Percentiles rank a stretch among this genome's conserved stretches.
These are phyloP conservation scores for Drosophila kanekoi DNA, from an alignment of 2,888 invertebrate species.

Conservation along the genomic window DNA sequence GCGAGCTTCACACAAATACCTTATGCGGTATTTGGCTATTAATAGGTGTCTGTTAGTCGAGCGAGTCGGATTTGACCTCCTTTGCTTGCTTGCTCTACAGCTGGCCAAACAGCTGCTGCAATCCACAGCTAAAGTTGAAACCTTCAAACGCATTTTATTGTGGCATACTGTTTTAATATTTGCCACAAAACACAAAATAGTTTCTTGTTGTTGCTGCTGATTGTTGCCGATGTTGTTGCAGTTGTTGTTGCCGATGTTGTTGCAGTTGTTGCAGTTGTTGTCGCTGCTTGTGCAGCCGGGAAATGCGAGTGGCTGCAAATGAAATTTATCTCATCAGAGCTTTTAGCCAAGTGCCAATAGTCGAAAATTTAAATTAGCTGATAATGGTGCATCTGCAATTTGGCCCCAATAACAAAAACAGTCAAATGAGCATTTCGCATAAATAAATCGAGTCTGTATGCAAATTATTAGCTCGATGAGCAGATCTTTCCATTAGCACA, in stretches of 20 bases:
- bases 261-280: constrained; percentile 9
- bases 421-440: background rate
- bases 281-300: constrained; percentile 16
- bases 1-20: no score
- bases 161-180: constrained; percentile 39
- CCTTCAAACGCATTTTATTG: constrained; percentile 48
- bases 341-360: constrained; percentile 37
- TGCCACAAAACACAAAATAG: constrained; percentile 43
- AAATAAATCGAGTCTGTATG: constrained; percentile 5
- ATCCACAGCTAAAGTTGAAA: constrained; percentile 31
- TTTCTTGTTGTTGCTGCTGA: constrained; percentile 15
- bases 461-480: background rate
- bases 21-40: background rate
- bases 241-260: constrained; percentile 12
- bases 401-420: constrained; percentile 3
- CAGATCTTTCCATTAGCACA: background rate
- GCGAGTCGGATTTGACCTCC: background rate
- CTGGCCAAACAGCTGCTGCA: constrained; percentile 25
- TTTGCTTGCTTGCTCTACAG: background rate
- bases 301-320: constrained; percentile 19
- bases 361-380: constrained; percentile 45
- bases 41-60: constrained; percentile 3
- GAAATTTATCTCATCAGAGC: constrained; percentile 18
- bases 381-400: constrained; percentile 31
- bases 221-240: constrained; percentile 16